Base-by-base conservation (phyloP, 2,888 invertebrate genomes). In the Amiota mariae region DNA sequence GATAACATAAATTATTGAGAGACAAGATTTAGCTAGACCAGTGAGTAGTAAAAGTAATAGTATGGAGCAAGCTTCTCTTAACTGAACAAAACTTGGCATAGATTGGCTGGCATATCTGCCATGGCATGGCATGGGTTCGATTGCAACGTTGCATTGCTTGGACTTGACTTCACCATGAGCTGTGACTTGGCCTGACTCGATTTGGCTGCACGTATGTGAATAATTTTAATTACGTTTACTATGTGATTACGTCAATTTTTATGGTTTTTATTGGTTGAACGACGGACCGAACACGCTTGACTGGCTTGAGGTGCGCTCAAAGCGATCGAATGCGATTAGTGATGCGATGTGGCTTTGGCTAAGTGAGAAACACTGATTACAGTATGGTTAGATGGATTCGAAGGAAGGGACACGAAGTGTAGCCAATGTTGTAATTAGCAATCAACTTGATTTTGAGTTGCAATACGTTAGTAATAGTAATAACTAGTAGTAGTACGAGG, bases 171-270 rank as follows among this genome's bases (percentile, higher is more conserved):
- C 36, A 12, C n/a, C 20, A 20, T 59, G 18, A 18, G 59, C 59
- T 46, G 24, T 63, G 63, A 11, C 63, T 63, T 63, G 63, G 13
- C 63, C 36, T 15, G 13, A 46, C 63, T 63, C 18, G 61, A 12
- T 12, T 63, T 46, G 63, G 63, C 63, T 63, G 12, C 54, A 51
- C 54, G 54, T 59, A 59, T 59, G 67, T 18, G 67, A 71, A 75
- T 24, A 78, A 78, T 82, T 82, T 80, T 73, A 73, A 79, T 76
- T 76, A 81, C 81, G 75, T 56, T 57, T 57, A 72, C 56, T 66
- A 66, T 59, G 59, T 74, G 72, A 83, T 82, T 81, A 74, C 76
- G 74, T 76, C 72, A 74, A 79, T 77, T 76, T 74, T 59, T 67
- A 49, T 67, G 20, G 20, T 51, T 67, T 59, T 67, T 51, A 51